Evolutionary conservation across 1,140 invertebrate genomes (phyloP).

Genomic region (Hormaphis cornu): DNA sequence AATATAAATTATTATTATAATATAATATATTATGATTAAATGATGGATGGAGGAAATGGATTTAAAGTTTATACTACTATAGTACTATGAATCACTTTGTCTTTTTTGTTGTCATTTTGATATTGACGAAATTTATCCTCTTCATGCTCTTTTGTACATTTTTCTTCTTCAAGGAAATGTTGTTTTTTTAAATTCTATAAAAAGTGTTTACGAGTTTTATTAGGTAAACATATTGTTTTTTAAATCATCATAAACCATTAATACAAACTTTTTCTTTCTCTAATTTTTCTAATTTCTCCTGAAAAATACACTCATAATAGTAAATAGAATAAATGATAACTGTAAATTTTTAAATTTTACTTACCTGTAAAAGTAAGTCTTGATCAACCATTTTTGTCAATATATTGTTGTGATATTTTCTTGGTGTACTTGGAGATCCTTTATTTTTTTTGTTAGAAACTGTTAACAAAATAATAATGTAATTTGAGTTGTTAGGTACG

Average conservation of each 20-base stretch:
- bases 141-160: not conserved
- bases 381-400: constrained; percentile 9
- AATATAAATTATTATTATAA: too few species aligned
- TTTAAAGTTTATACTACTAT: not conserved
- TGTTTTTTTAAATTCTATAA: not conserved
- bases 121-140: not conserved
- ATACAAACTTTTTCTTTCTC: constrained; percentile 23
- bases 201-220: not conserved
- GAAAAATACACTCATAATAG: not conserved
- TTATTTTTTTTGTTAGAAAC: constrained; percentile 23
- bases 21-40: too few species aligned
- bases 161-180: constrained; percentile 5
- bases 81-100: not conserved
- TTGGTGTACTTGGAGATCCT: not conserved
- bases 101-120: not conserved
- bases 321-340: not conserved
- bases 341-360: not conserved
- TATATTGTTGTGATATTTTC: not conserved
- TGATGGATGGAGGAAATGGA: too few species aligned
- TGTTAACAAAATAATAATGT: not conserved
- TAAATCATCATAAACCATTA: not conserved
- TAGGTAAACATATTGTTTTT: not conserved
- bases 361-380: constrained; percentile 16
- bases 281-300: constrained; percentile 27
- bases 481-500: too few species aligned